These are phyloP conservation scores for Psittacula cyanocephala DNA, from an alignment of 2,113 vertebrate genomes.

Conservation along the genomic window DNA sequence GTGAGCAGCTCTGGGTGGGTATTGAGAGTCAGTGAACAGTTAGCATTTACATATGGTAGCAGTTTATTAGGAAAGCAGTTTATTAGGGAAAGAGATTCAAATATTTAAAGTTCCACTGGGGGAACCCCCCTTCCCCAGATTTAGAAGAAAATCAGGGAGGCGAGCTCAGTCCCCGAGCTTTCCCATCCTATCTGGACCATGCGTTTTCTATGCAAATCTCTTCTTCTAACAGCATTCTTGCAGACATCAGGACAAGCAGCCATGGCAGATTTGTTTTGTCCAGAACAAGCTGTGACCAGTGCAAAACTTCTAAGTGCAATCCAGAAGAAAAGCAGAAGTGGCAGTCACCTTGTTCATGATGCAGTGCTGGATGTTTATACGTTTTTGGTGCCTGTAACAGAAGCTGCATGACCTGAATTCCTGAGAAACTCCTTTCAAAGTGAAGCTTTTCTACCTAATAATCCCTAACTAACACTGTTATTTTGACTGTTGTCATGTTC, in stretches of 20 bases:
- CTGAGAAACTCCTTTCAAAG: neutral
- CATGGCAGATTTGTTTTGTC: neutral
- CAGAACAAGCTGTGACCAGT: neutral
- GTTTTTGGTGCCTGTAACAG: neutral
- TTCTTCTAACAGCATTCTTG: neutral
- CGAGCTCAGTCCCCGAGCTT: neutral
- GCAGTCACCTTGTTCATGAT: fast-evolving
- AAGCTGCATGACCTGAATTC: neutral
- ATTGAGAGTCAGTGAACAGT: neutral
- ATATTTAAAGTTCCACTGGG: neutral
- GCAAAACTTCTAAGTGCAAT: neutral
- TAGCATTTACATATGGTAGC: constrained; percentile 29
- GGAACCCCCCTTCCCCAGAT: neutral
- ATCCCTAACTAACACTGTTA: neutral
- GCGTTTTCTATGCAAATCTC: neutral
- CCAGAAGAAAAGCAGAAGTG: neutral
- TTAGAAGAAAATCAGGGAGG: neutral
- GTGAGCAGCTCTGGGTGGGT: neutral
- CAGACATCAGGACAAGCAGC: neutral
- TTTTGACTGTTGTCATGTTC: neutral
- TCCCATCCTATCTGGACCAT: neutral
- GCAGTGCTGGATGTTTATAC: neutral
- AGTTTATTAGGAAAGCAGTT: constrained; percentile 51
- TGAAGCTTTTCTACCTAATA: neutral
- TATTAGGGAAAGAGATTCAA: constrained; percentile 36